A percentile compares a stretch with the other conserved stretches of the same genome.
Evolutionary conservation across 1,140 invertebrate genomes (phyloP).

Genomic region (Pseudomyrmex dendroicus): DNA sequence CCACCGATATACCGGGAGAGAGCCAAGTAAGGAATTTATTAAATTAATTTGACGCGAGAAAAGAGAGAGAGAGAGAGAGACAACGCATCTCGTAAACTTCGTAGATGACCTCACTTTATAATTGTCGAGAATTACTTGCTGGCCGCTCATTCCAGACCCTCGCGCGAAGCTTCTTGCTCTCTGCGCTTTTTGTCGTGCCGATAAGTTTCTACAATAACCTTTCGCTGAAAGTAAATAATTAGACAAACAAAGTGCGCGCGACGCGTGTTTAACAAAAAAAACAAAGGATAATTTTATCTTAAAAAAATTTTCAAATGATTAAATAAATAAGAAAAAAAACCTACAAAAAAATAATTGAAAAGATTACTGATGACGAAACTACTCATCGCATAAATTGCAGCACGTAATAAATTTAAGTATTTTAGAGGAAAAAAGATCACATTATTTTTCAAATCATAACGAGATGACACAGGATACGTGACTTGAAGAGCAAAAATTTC

Average conservation of each 20-base stretch:
- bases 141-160: conserved; percentile 30
- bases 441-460: neutral
- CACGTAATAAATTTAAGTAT: too few relatives aligned
- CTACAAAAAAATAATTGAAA: neutral
- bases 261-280: neutral
- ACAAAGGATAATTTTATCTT: neutral
- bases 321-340: neutral
- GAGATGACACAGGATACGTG: neutral
- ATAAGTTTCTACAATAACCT: conserved; percentile 13
- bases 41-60: conserved; percentile 84
- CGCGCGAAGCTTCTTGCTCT: conserved; percentile 41
- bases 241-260: too few relatives aligned
- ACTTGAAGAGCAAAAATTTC: neutral
- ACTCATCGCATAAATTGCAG: too few relatives aligned
- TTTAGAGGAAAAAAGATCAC: too few relatives aligned
- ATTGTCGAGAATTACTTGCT: conserved; percentile 84
- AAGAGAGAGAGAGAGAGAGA: neutral
- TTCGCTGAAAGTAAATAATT: neutral
- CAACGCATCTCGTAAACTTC: conserved; percentile 84
- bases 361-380: too few relatives aligned
- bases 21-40: conserved; percentile 83
- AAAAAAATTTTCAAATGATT: neutral
- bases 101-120: conserved; percentile 85
- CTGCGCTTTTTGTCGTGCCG: conserved; percentile 23
- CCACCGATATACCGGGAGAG: conserved; percentile 67